These are phyloP conservation scores for Paracentrotus lividus DNA, from an alignment of 53 echinoderm and acorn worm genomes.

Conservation along the genomic window DNA sequence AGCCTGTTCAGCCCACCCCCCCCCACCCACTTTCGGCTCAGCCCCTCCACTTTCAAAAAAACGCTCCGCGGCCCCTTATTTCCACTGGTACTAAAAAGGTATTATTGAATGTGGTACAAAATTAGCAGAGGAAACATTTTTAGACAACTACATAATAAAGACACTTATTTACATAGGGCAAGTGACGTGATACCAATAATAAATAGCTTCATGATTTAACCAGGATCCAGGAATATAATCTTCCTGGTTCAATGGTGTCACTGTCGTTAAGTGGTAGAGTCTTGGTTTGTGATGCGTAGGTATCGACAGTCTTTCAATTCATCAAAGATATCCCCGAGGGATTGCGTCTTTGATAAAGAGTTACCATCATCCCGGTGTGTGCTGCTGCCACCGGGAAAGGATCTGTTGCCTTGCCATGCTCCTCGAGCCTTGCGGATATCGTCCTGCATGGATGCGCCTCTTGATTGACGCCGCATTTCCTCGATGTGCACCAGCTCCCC, in stretches of 20 bases:
- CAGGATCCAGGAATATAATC: no score
- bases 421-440: constrained; percentile 32
- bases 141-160: no score
- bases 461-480: constrained; percentile 44
- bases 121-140: no score
- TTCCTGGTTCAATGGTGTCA: not conserved
- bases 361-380: not conserved
- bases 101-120: no score
- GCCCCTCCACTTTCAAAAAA: no score
- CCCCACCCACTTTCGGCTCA: no score
- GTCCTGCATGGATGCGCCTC: constrained; percentile 30
- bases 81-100: no score
- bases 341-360: constrained; percentile 48
- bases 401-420: constrained; percentile 9
- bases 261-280: constrained; percentile 17
- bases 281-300: constrained; percentile 51
- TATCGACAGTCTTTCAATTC: constrained; percentile 65
- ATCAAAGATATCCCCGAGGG: constrained; percentile 53
- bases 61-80: no score
- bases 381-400: not conserved
- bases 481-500: constrained; percentile 67
- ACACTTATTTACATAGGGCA: no score
- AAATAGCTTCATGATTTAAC: no score
- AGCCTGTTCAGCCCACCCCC: no score
- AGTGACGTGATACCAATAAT: no score